phyloP scores from a whole-genome alignment of 2,888 invertebrate species.

The Thysanoteuthis rhombus region DNA sequence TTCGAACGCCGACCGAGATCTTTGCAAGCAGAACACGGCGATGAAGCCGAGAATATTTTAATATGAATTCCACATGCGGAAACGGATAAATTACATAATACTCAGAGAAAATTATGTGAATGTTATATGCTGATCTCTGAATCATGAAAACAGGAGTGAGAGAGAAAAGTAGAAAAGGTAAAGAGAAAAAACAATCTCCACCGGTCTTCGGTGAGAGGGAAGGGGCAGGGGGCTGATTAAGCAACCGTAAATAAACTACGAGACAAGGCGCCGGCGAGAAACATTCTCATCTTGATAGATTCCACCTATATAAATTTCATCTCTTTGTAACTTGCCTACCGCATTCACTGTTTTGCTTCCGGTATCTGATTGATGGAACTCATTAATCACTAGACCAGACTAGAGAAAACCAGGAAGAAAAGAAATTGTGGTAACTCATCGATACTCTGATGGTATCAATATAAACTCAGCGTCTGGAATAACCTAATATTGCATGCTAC shows the following conservation, averaged over 20 bases:
- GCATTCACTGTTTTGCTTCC: neutral
- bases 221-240: too few species aligned
- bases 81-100: neutral
- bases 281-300: neutral
- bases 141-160: too few species aligned
- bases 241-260: neutral
- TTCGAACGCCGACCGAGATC: neutral
- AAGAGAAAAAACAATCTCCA: too few species aligned
- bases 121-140: too few species aligned
- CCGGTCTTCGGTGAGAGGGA: neutral
- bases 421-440: too few species aligned
- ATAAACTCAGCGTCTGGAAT: too few species aligned
- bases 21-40: neutral
- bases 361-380: neutral
- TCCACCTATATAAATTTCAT: neutral
- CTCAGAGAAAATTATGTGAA: neutral
- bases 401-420: too few species aligned
- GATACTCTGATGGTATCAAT: too few species aligned
- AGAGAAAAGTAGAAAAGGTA: too few species aligned
- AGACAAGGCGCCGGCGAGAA: neutral
- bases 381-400: too few species aligned
- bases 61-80: neutral
- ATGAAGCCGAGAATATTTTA: neutral
- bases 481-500: too few species aligned
- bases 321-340: neutral